Conservation (phyloP, 2,888 invertebrate genomes). For the Drosophila monieri region DNA sequence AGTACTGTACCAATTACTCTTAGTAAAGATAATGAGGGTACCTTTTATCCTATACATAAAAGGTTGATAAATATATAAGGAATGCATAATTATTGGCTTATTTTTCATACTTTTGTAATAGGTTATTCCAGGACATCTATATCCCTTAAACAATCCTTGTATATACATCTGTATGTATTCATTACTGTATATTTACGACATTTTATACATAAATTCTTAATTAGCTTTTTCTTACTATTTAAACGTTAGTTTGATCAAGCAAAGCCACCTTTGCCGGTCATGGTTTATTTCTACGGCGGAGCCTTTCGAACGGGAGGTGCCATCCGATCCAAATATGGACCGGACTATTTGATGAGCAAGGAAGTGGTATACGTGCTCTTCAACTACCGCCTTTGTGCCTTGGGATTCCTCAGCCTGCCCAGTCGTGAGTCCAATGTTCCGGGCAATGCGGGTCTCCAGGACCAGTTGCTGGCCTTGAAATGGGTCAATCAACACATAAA, state of each 20-base stretch:
- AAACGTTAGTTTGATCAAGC: constrained; percentile 47
- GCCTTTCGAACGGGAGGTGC: constrained; percentile 84
- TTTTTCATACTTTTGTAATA: no score
- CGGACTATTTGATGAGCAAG: constrained; percentile 84
- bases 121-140: no score
- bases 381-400: constrained; percentile 84
- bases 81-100: no score
- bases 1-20: neutral
- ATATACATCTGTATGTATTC: no score
- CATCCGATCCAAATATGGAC: constrained; percentile 77
- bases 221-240: neutral
- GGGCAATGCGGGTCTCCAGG: constrained; percentile 85
- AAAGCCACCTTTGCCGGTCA: constrained; percentile 73
- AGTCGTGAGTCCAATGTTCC: constrained; percentile 84
- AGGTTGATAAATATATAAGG: no score
- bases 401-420: constrained; percentile 84
- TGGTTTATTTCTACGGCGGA: constrained; percentile 85
- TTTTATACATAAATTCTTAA: neutral
- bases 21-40: neutral
- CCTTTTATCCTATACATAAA: no score
- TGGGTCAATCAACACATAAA: constrained; percentile 84
- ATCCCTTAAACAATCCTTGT: no score
- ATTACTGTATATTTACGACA: no score
- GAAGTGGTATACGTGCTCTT: constrained; percentile 84
- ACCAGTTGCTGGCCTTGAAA: constrained; percentile 84